Evolutionary conservation across 2,888 invertebrate genomes (phyloP).

Genomic region (Microdon myrmicae): DNA sequence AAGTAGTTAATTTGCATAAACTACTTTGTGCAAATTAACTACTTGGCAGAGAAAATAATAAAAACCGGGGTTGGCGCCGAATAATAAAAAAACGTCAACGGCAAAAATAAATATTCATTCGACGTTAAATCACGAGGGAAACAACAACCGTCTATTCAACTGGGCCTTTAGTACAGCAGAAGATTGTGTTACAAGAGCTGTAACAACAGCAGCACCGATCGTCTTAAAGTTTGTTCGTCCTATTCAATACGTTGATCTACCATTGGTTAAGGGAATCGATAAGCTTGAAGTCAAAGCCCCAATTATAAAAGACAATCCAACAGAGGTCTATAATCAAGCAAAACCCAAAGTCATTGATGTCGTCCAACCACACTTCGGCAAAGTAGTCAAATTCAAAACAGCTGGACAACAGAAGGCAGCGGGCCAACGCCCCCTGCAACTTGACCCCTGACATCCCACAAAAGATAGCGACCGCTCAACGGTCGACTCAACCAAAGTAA

Average conservation of each 20-base stretch:
- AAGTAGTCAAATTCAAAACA: conserved; percentile 62
- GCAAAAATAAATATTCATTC: too few species aligned
- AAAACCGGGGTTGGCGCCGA: too few species aligned
- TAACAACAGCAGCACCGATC: conserved; percentile 71
- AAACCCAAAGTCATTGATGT: conserved; percentile 71
- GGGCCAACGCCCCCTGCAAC: too few species aligned
- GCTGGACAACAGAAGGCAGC: conserved; percentile 70
- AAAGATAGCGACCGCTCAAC: too few species aligned
- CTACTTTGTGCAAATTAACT: too few species aligned
- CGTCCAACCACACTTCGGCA: conserved; percentile 70
- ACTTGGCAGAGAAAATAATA: too few species aligned
- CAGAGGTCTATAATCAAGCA: conserved; percentile 70
- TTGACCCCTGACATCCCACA: too few species aligned
- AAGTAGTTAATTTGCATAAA: too few species aligned
- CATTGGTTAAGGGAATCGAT: conserved; percentile 74
- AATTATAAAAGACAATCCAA: conserved; percentile 74
- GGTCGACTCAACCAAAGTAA: too few species aligned
- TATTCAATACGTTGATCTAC: conserved; percentile 73
- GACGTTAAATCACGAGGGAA: too few species aligned
- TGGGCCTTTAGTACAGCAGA: conserved; percentile 78
- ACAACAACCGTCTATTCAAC: conserved; percentile 73
- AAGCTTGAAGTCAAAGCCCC: conserved; percentile 75
- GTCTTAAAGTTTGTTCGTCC: conserved; percentile 70
- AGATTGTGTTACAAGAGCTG: conserved; percentile 72
- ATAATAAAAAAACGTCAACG: too few species aligned